Percentiles rank a stretch among this genome's conserved stretches.
Conservation (phyloP, 2,113 vertebrate species). For the Pachyramphus minor region DNA sequence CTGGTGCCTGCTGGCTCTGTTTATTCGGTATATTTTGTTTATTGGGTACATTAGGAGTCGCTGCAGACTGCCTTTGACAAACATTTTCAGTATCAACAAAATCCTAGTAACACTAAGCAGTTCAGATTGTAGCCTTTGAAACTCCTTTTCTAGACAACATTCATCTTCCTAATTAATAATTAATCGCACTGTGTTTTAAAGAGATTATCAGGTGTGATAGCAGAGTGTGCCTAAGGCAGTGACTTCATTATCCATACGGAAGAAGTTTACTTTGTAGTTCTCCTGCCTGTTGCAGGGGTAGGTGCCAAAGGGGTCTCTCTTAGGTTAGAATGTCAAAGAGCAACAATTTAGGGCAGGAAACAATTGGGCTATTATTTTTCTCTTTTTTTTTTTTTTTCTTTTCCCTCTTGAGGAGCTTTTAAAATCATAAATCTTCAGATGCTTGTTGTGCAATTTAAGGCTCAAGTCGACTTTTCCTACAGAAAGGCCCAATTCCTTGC, state of each 20-base stretch:
- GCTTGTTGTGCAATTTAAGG: slow-evolving; percentile 16
- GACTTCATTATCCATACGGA: slow-evolving; percentile 63
- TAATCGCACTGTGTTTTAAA: slow-evolving; percentile 68
- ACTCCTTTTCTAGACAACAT: slow-evolving; percentile 62
- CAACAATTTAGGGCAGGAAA: slow-evolving; percentile 60
- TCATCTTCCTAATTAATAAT: slow-evolving; percentile 76
- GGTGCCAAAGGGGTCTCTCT: slow-evolving; percentile 61
- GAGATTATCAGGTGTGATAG: slow-evolving; percentile 73
- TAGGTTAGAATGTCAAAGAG: slow-evolving; percentile 69
- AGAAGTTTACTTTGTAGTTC: slow-evolving; percentile 65
- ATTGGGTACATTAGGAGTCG: slow-evolving; percentile 29
- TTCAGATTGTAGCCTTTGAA: slow-evolving; percentile 50
- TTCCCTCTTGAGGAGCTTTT: slow-evolving; percentile 38
- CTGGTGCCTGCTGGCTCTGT: background rate
- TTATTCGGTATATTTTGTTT: background rate
- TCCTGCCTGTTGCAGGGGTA: slow-evolving; percentile 32
- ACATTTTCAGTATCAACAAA: slow-evolving; percentile 41
- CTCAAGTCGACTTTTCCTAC: slow-evolving; percentile 19
- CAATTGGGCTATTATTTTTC: slow-evolving; percentile 41
- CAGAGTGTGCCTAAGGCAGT: slow-evolving; percentile 70
- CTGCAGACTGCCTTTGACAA: slow-evolving; percentile 60
- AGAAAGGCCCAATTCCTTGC: background rate
- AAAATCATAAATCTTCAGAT: slow-evolving; percentile 50
- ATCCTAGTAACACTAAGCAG: slow-evolving; percentile 22
- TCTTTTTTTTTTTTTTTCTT: background rate